Evolutionary conservation across 2,113 vertebrate genomes (phyloP).

Genomic region (Oxyura jamaicensis): DNA sequence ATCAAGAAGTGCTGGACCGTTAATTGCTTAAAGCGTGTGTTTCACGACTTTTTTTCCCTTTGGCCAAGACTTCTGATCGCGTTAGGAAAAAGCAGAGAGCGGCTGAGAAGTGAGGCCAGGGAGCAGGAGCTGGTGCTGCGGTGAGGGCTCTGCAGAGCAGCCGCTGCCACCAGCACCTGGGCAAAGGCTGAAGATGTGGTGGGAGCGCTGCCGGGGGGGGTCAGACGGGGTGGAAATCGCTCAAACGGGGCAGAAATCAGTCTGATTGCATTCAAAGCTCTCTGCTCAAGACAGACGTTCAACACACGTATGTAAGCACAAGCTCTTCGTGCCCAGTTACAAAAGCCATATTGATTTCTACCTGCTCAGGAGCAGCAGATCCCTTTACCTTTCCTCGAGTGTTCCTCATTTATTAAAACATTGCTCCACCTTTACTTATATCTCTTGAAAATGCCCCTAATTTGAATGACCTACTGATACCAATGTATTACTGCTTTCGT

Average conservation of each 20-base stretch:
- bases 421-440: fast-evolving
- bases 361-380: not conserved
- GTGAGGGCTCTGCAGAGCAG: not conserved
- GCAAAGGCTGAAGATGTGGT: not conserved
- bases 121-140: not conserved
- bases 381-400: not conserved
- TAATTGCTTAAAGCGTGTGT: not conserved
- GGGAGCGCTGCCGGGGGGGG: not conserved
- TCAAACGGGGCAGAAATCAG: not conserved
- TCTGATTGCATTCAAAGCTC: not conserved
- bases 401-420: not conserved
- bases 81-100: not conserved
- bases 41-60: not conserved
- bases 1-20: not conserved
- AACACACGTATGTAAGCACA: not conserved
- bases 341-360: not conserved
- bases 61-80: not conserved
- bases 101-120: not conserved
- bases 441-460: not conserved
- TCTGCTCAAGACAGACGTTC: not conserved
- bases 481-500: not conserved
- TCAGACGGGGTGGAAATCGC: not conserved
- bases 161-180: not conserved
- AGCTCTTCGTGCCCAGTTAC: not conserved
- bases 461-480: not conserved